Conservation (phyloP, 2,797 vertebrate species). For the Rhinophrynus dorsalis region DNA sequence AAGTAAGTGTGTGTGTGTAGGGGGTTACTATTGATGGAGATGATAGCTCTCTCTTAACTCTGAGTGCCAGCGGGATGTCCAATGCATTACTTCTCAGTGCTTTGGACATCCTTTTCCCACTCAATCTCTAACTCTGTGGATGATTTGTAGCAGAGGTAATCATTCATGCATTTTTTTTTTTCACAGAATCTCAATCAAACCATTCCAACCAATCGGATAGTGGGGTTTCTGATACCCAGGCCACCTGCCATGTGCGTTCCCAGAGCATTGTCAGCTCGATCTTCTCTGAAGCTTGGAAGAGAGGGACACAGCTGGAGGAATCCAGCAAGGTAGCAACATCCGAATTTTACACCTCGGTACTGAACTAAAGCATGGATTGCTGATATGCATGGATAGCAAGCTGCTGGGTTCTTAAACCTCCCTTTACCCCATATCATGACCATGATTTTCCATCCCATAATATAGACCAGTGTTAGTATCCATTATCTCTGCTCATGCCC, state of each 20-base stretch:
- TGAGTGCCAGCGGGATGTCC: no score
- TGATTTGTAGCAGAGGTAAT: no score
- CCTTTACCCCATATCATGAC: conserved; percentile 12
- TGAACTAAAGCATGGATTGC: conserved; percentile 19
- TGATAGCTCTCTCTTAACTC: no score
- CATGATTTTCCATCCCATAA: conserved; percentile 34
- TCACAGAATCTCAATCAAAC: conserved; percentile 85
- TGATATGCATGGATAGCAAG: conserved; percentile 30
- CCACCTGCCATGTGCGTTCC: conserved; percentile 85
- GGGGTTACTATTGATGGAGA: no score
- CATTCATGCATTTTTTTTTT: no score
- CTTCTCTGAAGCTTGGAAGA: conserved; percentile 97
- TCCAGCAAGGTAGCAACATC: conserved; percentile 80
- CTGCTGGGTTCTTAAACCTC: conserved; percentile 24
- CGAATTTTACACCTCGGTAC: background rate
- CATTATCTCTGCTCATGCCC: conserved; percentile 7
- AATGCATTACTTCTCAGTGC: no score
- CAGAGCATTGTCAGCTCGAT: conserved; percentile 97
- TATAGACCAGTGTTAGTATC: conserved; percentile 13
- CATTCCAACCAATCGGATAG: conserved; percentile 90
- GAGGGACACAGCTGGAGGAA: conserved; percentile 95
- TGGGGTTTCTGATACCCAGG: conserved; percentile 89
- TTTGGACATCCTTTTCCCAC: no score
- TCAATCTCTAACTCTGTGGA: no score
- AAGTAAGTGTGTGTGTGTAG: no score